phyloP scores from a whole-genome alignment of 2,888 invertebrate genomes.

The Aphodius granarius region DNA sequence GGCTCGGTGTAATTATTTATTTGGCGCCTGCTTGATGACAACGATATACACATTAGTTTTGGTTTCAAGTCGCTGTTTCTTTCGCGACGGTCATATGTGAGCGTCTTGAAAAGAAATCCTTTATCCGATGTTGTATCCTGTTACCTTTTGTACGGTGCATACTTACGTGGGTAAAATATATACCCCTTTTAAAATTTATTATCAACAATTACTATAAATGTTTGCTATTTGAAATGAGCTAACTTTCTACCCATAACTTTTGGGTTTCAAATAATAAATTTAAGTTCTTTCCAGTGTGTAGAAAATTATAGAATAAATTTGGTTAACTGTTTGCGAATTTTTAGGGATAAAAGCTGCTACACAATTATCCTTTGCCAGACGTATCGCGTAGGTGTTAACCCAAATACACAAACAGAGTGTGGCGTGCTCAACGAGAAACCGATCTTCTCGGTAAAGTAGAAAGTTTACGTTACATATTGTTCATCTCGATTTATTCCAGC shows the following conservation, averaged over 20 bases:
- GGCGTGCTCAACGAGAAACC: not conserved
- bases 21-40: constrained; percentile 22
- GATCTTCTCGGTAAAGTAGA: not conserved
- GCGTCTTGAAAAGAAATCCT: not conserved
- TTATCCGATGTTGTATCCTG: constrained; percentile 3
- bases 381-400: not conserved
- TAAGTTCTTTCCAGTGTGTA: too few relatives aligned
- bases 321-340: not conserved
- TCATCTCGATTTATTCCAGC: not conserved
- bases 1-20: constrained; percentile 17
- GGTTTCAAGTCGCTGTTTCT: constrained; percentile 1
- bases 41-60: constrained; percentile 20
- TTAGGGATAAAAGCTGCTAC: not conserved
- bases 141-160: not conserved
- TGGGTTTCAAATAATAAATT: not conserved
- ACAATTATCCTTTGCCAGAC: not conserved
- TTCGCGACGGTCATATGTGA: not conserved
- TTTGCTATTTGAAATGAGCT: not conserved
- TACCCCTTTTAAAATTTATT: not conserved
- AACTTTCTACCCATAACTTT: not conserved
- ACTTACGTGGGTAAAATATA: not conserved
- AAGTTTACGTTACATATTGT: not conserved
- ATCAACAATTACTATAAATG: not conserved
- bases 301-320: not conserved
- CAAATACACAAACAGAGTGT: not conserved